A percentile compares a stretch with the other conserved stretches of the same genome.
Conservation (phyloP, 2,888 invertebrate genomes). For the Campopleginae sp. region DNA sequence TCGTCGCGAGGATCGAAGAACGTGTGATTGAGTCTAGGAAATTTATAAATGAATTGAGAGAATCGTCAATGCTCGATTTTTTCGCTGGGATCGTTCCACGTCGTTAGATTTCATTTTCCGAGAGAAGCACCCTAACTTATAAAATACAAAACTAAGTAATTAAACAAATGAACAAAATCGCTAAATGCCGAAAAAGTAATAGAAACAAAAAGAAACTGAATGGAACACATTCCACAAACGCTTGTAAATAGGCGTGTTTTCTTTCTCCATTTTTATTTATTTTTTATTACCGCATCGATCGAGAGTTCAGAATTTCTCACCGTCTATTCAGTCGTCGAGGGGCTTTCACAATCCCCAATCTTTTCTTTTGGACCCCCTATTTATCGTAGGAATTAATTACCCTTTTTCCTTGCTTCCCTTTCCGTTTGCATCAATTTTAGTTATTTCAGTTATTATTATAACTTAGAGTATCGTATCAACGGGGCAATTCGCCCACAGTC, state of each 20-base stretch:
- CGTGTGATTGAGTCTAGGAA: slow-evolving; percentile 24
- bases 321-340: slow-evolving; percentile 56
- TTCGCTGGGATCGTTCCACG: slow-evolving; percentile 57
- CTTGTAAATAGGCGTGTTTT: slow-evolving; percentile 34
- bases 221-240: slow-evolving; percentile 24
- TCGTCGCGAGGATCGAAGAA: slow-evolving; percentile 9
- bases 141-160: slow-evolving; percentile 4
- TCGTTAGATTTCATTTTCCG: slow-evolving; percentile 21
- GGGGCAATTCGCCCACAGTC: slow-evolving; percentile 55
- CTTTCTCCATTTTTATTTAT: background rate
- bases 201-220: slow-evolving; percentile 29
- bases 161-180: slow-evolving; percentile 35
- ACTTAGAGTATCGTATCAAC: slow-evolving; percentile 41
- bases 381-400: slow-evolving; percentile 55
- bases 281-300: slow-evolving; percentile 18
- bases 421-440: slow-evolving; percentile 5
- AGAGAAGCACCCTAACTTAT: slow-evolving; percentile 43
- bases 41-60: slow-evolving; percentile 50
- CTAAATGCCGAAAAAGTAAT: slow-evolving; percentile 26
- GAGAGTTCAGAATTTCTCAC: slow-evolving; percentile 39
- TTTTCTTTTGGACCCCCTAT: slow-evolving; percentile 39
- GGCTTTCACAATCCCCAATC: slow-evolving; percentile 12
- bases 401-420: background rate
- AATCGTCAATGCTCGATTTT: slow-evolving; percentile 45
- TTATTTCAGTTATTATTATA: slow-evolving; percentile 19